Evolutionary conservation across 2,113 vertebrate species (phyloP).

Genomic region (Limnothrissa miodon): DNA sequence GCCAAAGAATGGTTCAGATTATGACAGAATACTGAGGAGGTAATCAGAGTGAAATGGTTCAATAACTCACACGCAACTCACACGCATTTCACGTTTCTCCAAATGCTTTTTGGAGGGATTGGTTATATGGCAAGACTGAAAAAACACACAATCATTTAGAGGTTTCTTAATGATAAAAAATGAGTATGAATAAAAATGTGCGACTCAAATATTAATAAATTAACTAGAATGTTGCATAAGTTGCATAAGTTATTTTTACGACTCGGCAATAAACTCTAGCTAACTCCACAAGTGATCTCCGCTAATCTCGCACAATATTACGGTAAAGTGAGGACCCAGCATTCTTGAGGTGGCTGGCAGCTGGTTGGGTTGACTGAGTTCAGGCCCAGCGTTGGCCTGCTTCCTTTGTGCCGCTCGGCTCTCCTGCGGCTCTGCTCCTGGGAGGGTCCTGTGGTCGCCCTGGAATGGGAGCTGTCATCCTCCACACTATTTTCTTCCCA

Average conservation of each 20-base stretch:
- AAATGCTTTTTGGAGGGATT: neutral
- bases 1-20: neutral
- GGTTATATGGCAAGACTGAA: neutral
- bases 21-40: neutral
- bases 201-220: neutral
- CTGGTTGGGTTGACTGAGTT: constrained; percentile 20
- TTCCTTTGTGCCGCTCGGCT: constrained; percentile 13
- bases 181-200: neutral
- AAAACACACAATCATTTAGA: neutral
- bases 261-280: neutral
- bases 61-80: neutral
- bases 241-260: neutral
- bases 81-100: neutral
- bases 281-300: neutral
- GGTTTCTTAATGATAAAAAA: neutral
- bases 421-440: constrained; percentile 8
- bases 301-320: neutral
- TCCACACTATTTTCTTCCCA: constrained; percentile 28
- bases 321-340: neutral
- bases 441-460: constrained; percentile 34
- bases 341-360: neutral
- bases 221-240: neutral
- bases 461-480: constrained; percentile 47
- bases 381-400: constrained; percentile 1
- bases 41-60: neutral